phyloP scores from a whole-genome alignment of 2,113 vertebrate species.

The Mus pahari region DNA sequence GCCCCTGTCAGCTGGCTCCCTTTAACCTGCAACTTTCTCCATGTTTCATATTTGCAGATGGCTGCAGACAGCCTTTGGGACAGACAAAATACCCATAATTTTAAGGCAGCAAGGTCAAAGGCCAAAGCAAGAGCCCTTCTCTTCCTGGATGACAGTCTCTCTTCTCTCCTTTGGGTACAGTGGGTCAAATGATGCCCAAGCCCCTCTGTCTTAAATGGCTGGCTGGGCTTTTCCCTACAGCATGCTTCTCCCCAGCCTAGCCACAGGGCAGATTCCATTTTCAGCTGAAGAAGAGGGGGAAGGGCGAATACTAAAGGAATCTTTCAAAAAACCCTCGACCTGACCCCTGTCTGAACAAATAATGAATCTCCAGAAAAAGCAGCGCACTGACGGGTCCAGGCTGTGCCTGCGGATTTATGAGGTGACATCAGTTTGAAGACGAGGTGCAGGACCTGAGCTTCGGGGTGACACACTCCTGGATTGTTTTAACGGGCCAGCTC shows the following conservation, averaged over 20 bases:
- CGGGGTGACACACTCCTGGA: constrained; percentile 78
- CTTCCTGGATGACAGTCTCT: not conserved
- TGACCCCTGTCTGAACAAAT: constrained; percentile 79
- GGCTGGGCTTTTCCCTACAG: not conserved
- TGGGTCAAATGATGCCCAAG: not conserved
- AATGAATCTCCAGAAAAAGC: constrained; percentile 82
- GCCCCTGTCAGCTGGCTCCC: not conserved
- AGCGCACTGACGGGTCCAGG: constrained; percentile 68
- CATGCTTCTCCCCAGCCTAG: not conserved
- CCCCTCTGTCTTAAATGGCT: not conserved
- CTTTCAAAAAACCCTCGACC: constrained; percentile 68
- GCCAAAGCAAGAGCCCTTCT: not conserved
- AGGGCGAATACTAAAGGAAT: constrained; percentile 51
- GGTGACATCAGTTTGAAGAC: constrained; percentile 66
- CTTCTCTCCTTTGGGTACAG: not conserved
- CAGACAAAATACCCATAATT: not conserved
- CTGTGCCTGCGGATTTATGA: constrained; percentile 81
- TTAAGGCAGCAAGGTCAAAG: not conserved
- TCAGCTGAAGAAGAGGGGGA: not conserved
- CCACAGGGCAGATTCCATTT: not conserved
- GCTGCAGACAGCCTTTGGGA: not conserved
- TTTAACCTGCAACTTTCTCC: not conserved
- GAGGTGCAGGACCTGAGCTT: constrained; percentile 60
- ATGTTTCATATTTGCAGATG: not conserved
- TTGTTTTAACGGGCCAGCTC: constrained; percentile 79